A percentile compares a stretch with the other conserved stretches of the same genome.
These are phyloP conservation scores for Drosophila parvula DNA, from an alignment of 1,140 invertebrate genomes.

Conservation along the genomic window DNA sequence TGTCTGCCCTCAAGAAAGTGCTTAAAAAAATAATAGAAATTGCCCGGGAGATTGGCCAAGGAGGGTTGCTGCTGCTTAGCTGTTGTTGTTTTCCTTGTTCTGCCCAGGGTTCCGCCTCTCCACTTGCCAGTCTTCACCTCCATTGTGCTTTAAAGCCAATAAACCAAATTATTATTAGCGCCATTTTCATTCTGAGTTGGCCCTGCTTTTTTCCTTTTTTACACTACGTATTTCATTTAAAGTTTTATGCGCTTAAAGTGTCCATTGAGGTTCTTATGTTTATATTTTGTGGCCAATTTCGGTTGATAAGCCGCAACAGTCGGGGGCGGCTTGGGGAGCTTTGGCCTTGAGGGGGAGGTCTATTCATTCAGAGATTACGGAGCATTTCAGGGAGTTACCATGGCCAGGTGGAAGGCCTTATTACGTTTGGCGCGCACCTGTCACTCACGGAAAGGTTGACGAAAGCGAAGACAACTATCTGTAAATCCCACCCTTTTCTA, in stretches of 20 bases:
- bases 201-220: conserved; percentile 10
- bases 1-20: conserved; percentile 61
- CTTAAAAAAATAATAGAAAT: conserved; percentile 65
- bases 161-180: conserved; percentile 84
- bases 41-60: conserved; percentile 44
- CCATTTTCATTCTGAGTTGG: conserved; percentile 67
- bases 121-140: conserved; percentile 61
- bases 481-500: conserved; percentile 1
- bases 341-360: conserved; percentile 13
- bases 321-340: background rate
- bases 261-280: conserved; percentile 52
- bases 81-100: conserved; percentile 10
- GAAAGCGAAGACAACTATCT: conserved; percentile 44
- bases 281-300: conserved; percentile 41
- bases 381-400: conserved; percentile 14
- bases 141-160: conserved; percentile 83
- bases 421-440: conserved; percentile 48
- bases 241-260: conserved; percentile 70
- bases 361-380: conserved; percentile 21
- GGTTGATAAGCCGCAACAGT: conserved; percentile 9
- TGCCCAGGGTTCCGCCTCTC: conserved; percentile 40
- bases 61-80: conserved; percentile 20
- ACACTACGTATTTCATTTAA: conserved; percentile 77
- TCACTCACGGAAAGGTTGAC: conserved; percentile 47
- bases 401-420: conserved; percentile 14